Evolutionary conservation across 2,888 invertebrate genomes (phyloP).

Genomic region (Sceliomorpha sp.): DNA sequence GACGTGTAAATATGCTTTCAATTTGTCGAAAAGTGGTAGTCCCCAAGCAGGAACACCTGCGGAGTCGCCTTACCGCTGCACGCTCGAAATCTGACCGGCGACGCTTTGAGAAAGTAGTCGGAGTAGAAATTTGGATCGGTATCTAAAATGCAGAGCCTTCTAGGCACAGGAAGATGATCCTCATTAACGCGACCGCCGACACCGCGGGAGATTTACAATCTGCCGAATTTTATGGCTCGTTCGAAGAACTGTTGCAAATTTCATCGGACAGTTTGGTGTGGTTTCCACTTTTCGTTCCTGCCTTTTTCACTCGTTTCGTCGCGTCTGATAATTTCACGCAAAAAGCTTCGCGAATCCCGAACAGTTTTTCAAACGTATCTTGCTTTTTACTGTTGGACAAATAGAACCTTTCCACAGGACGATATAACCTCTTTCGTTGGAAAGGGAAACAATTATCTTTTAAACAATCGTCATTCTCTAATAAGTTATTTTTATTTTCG

Average conservation of each 20-base stretch:
- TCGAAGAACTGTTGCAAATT: conserved; percentile 28
- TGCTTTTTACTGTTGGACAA: too few species aligned
- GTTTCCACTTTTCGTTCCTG: conserved; percentile 10
- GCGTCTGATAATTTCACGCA: neutral
- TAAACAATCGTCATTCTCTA: too few species aligned
- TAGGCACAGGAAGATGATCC: conserved; percentile 49
- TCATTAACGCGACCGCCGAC: conserved; percentile 64
- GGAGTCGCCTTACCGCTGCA: neutral
- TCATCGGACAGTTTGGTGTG: conserved; percentile 3
- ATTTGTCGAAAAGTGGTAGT: too few species aligned
- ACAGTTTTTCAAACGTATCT: too few species aligned
- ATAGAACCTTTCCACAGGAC: too few species aligned
- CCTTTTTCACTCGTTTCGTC: too few species aligned
- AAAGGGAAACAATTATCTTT: too few species aligned
- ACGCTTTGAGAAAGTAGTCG: conserved; percentile 8
- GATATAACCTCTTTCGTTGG: too few species aligned
- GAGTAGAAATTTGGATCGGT: conserved; percentile 14
- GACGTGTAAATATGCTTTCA: too few species aligned
- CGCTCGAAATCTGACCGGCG: conserved; percentile 3
- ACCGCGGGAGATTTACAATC: conserved; percentile 63
- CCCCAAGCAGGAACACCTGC: too few species aligned
- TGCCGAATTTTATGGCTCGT: conserved; percentile 57
- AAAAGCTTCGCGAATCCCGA: neutral
- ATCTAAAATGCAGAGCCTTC: conserved; percentile 11
- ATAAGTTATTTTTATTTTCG: too few species aligned